Evolutionary conservation across 2,888 invertebrate species (phyloP).

Genomic region (Oligia fasciuncula): DNA sequence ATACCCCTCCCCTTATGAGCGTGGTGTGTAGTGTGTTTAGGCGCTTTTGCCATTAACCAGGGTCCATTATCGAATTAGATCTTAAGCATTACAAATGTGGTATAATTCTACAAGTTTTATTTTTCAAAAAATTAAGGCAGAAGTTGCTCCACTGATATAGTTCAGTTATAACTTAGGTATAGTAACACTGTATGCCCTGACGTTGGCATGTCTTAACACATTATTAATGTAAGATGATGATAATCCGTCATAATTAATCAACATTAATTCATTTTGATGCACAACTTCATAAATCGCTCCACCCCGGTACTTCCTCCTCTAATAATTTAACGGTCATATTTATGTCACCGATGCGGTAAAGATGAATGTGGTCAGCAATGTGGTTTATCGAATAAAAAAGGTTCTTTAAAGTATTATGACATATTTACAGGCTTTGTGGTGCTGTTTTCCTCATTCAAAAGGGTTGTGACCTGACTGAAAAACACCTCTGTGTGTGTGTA

Average conservation of each 20-base stretch:
- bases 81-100: background rate
- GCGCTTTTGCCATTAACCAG: no score
- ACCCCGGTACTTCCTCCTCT: background rate
- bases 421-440: background rate
- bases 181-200: background rate
- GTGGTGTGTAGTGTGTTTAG: background rate
- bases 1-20: background rate
- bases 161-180: background rate
- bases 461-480: background rate
- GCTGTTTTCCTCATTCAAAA: background rate
- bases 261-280: constrained; percentile 20
- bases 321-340: constrained; percentile 42
- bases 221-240: constrained; percentile 27
- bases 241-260: constrained; percentile 41
- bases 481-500: background rate
- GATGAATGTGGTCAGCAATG: constrained; percentile 39
- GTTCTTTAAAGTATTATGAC: background rate
- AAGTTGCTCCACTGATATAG: background rate
- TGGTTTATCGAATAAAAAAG: constrained; percentile 15
- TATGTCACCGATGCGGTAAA: constrained; percentile 12
- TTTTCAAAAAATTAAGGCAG: background rate
- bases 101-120: background rate
- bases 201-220: constrained; percentile 16
- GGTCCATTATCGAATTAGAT: background rate
- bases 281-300: constrained; percentile 41